Percentiles rank a stretch among this genome's conserved stretches.
phyloP scores from a whole-genome alignment of 2,797 vertebrate species.

The Cossypha heuglini region DNA sequence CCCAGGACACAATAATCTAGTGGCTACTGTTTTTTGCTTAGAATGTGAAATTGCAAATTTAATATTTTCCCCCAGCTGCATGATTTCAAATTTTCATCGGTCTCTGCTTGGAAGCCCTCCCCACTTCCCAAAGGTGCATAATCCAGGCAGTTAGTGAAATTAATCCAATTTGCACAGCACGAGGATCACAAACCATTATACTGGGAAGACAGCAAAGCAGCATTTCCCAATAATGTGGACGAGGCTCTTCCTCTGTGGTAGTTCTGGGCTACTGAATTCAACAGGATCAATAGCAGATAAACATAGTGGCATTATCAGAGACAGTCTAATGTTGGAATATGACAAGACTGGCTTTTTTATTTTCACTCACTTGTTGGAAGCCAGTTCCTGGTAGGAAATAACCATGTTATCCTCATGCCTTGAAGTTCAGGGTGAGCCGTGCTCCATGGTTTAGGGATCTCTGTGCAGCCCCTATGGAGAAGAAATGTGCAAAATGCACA shows the following conservation, averaged over 20 bases:
- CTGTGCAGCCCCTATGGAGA: background rate
- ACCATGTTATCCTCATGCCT: rapidly evolving
- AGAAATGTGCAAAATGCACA: background rate
- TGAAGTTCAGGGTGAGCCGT: background rate
- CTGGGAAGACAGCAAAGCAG: background rate
- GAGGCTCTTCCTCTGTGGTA: background rate
- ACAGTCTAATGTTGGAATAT: rapidly evolving
- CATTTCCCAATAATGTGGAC: background rate
- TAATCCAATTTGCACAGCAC: background rate
- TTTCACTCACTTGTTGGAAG: background rate
- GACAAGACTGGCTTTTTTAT: background rate
- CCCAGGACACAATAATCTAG: background rate
- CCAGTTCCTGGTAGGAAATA: background rate
- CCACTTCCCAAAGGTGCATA: background rate
- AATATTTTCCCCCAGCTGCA: background rate
- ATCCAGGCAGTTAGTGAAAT: background rate
- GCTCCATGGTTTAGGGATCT: background rate
- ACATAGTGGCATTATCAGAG: background rate
- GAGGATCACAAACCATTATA: background rate
- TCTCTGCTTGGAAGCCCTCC: background rate
- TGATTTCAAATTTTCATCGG: background rate
- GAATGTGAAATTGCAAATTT: background rate
- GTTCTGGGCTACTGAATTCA: background rate
- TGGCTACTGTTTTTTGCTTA: background rate
- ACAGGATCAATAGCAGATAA: background rate